These are phyloP conservation scores for Autographa gamma DNA, from an alignment of 2,888 invertebrate species.

Conservation along the genomic window DNA sequence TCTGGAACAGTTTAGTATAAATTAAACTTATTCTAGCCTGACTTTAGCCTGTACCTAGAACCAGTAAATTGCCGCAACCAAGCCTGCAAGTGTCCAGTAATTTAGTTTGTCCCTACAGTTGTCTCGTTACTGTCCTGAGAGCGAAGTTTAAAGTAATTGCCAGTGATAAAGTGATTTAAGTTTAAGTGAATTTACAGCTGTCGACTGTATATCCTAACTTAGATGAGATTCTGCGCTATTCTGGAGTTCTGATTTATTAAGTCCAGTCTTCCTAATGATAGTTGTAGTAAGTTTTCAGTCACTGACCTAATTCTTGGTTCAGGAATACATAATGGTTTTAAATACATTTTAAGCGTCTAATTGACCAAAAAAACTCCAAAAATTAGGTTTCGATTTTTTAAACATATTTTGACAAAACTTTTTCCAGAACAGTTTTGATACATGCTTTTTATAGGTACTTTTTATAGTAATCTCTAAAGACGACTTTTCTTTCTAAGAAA, in stretches of 20 bases:
- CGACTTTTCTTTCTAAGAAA: too few relatives aligned
- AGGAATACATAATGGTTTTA: too few relatives aligned
- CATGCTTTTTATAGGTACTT: too few relatives aligned
- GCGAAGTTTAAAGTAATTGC: conserved; percentile 26
- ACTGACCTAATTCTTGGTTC: too few relatives aligned
- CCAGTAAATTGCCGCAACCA: conserved; percentile 9
- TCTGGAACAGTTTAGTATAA: neutral
- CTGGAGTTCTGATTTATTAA: neutral
- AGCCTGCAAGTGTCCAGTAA: conserved; percentile 30
- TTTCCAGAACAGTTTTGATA: too few relatives aligned
- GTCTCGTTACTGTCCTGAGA: neutral
- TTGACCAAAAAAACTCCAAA: too few relatives aligned
- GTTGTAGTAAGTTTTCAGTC: neutral
- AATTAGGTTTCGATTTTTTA: too few relatives aligned
- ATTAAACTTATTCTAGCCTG: neutral
- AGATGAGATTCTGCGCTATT: neutral
- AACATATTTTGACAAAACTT: too few relatives aligned
- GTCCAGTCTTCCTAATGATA: neutral
- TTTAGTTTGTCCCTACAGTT: conserved; percentile 40
- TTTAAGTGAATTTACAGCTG: conserved; percentile 11
- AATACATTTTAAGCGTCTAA: too few relatives aligned
- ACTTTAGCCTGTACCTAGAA: conserved; percentile 17
- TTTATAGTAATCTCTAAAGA: too few relatives aligned
- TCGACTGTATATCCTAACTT: neutral
- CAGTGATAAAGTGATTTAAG: conserved; percentile 31